Conservation (phyloP, 1,140 invertebrate genomes). For the Drosophila ohnishii region DNA sequence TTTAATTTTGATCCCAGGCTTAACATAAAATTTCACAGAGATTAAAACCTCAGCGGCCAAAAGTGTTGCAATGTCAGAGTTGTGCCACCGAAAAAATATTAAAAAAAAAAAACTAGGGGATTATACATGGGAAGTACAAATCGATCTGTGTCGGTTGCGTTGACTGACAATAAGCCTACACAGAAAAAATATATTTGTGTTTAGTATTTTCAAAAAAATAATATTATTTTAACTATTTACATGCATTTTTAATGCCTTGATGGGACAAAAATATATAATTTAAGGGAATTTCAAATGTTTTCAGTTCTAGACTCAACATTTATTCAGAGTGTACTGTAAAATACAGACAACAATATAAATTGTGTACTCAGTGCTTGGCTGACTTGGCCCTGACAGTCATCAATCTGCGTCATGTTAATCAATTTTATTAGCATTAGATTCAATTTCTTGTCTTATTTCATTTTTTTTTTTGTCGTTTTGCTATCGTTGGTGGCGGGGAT, state of each 20-base stretch:
- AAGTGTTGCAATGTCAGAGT: constrained; percentile 53
- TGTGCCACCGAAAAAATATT: constrained; percentile 45
- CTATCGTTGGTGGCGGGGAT: constrained; percentile 14
- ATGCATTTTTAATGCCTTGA: not conserved
- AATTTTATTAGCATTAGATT: constrained; percentile 73
- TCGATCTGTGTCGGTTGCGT: constrained; percentile 32
- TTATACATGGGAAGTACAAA: constrained; percentile 31
- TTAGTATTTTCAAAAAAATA: too few relatives aligned
- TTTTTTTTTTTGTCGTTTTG: constrained; percentile 15
- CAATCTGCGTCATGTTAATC: constrained; percentile 72
- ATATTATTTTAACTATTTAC: not conserved
- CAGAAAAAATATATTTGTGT: too few relatives aligned
- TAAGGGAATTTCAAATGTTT: accelerated
- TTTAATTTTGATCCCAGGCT: constrained; percentile 35
- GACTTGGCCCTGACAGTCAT: constrained; percentile 67
- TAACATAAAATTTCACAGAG: constrained; percentile 63
- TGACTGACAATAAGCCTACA: constrained; percentile 27
- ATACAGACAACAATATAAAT: constrained; percentile 16
- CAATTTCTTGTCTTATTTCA: constrained; percentile 17
- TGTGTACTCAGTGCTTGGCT: constrained; percentile 40
- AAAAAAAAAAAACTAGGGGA: constrained; percentile 26
- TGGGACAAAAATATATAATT: not conserved
- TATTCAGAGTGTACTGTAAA: not conserved
- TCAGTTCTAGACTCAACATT: not conserved
- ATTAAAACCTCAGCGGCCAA: constrained; percentile 47